Percentiles rank a stretch among this genome's conserved stretches.
phyloP scores from a whole-genome alignment of 2,888 invertebrate genomes.

The Xestia rhomboidea region DNA sequence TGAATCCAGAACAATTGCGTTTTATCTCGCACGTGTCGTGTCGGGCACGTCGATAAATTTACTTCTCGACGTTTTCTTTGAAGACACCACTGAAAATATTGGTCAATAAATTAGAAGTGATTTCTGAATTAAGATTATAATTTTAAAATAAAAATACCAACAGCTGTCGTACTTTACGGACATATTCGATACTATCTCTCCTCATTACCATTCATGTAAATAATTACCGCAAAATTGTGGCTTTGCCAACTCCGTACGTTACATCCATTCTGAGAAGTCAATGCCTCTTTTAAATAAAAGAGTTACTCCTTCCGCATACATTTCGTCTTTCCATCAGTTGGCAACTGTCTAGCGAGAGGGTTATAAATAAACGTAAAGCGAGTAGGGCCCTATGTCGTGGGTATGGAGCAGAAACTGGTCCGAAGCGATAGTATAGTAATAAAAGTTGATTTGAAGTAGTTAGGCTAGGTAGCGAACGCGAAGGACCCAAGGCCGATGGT shows the following conservation, averaged over 20 bases:
- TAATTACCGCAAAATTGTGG: slow-evolving; percentile 48
- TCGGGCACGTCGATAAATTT: slow-evolving; percentile 57
- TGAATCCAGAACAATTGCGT: slow-evolving; percentile 72
- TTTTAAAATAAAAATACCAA: slow-evolving; percentile 1
- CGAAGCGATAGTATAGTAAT: slow-evolving; percentile 57
- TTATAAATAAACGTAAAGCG: slow-evolving; percentile 61
- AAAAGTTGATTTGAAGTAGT: slow-evolving; percentile 66
- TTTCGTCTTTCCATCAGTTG: slow-evolving; percentile 57
- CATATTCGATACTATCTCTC: slow-evolving; percentile 30
- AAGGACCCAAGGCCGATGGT: slow-evolving; percentile 77
- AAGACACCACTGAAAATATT: slow-evolving; percentile 43
- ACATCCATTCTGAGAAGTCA: slow-evolving; percentile 52
- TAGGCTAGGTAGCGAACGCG: slow-evolving; percentile 68
- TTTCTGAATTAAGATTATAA: slow-evolving; percentile 24
- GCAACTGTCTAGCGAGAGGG: slow-evolving; percentile 59
- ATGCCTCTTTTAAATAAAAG: slow-evolving; percentile 57
- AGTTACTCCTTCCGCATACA: slow-evolving; percentile 59
- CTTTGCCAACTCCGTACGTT: slow-evolving; percentile 44
- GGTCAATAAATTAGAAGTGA: slow-evolving; percentile 13
- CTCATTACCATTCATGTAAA: slow-evolving; percentile 53
- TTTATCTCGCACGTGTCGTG: slow-evolving; percentile 64
- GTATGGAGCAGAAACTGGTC: slow-evolving; percentile 57
- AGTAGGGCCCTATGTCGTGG: slow-evolving; percentile 37
- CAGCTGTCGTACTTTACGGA: slow-evolving; percentile 18
- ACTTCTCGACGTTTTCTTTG: slow-evolving; percentile 65